Evolutionary conservation across 2,113 vertebrate species (phyloP).

Genomic region (Ursus arctos): DNA sequence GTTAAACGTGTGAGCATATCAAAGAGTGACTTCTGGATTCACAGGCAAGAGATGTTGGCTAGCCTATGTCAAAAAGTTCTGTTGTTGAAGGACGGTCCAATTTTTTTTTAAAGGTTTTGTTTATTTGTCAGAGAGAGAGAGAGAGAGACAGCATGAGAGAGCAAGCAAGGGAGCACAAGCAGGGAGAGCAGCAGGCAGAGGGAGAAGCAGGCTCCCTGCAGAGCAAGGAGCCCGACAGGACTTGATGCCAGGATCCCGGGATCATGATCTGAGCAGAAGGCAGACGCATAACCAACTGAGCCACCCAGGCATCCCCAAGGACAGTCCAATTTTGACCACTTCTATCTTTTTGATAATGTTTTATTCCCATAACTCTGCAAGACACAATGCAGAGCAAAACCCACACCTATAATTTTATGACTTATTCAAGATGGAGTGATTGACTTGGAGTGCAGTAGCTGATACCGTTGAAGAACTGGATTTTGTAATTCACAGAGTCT

Average conservation of each 20-base stretch:
- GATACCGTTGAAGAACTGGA: background rate
- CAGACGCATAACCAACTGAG: no score
- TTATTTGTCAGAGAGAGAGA: no score
- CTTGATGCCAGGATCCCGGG: no score
- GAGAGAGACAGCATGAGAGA: no score
- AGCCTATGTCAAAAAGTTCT: background rate
- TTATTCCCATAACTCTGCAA: background rate
- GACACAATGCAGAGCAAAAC: background rate
- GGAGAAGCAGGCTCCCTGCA: no score
- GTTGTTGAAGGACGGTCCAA: background rate
- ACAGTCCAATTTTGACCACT: background rate
- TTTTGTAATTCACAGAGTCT: background rate
- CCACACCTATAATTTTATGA: background rate
- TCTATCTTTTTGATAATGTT: background rate
- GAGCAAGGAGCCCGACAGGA: no score
- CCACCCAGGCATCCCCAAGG: no score
- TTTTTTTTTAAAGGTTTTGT: background rate
- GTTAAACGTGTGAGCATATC: background rate
- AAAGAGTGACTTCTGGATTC: background rate
- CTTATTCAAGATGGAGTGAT: background rate
- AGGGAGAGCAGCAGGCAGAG: no score
- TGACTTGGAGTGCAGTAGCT: background rate
- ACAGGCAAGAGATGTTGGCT: background rate
- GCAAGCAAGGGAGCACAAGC: no score
- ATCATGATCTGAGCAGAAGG: no score